Evolutionary conservation across 2,888 invertebrate species (phyloP).

Genomic region (Agrotis puta): DNA sequence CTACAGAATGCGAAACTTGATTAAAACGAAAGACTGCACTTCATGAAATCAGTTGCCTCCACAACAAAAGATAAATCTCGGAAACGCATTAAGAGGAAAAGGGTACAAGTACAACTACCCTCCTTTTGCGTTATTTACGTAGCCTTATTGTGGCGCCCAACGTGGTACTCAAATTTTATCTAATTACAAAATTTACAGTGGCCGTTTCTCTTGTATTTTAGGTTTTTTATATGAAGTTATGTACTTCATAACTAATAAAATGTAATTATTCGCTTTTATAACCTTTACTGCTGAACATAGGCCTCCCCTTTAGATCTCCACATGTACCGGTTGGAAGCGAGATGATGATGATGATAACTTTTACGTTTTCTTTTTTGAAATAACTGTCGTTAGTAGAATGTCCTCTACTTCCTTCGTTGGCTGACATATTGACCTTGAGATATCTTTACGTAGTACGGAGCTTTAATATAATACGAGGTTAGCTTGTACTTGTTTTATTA

Average conservation of each 20-base stretch:
- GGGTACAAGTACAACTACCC: constrained; percentile 31
- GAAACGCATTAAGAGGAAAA: constrained; percentile 33
- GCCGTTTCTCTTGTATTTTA: constrained; percentile 28
- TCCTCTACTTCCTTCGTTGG: no score
- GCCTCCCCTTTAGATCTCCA: no score
- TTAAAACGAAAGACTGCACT: constrained; percentile 38
- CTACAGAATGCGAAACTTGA: constrained; percentile 42
- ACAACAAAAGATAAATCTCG: constrained; percentile 39
- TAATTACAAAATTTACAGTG: constrained; percentile 19
- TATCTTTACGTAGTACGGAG: background rate
- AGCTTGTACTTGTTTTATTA: background rate
- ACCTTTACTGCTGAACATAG: no score
- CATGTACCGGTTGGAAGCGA: no score
- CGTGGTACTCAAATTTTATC: constrained; percentile 34
- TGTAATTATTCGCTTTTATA: no score
- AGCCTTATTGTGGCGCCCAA: constrained; percentile 46
- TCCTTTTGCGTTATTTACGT: constrained; percentile 28
- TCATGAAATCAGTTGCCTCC: constrained; percentile 32
- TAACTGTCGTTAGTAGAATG: no score
- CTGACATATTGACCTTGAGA: background rate
- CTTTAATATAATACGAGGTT: background rate
- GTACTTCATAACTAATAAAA: constrained; percentile 42
- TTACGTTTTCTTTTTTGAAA: no score
- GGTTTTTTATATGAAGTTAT: constrained; percentile 34
- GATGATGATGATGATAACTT: no score